Base-by-base conservation (phyloP, 2,888 invertebrate genomes). In the Agrypnus murinus region DNA sequence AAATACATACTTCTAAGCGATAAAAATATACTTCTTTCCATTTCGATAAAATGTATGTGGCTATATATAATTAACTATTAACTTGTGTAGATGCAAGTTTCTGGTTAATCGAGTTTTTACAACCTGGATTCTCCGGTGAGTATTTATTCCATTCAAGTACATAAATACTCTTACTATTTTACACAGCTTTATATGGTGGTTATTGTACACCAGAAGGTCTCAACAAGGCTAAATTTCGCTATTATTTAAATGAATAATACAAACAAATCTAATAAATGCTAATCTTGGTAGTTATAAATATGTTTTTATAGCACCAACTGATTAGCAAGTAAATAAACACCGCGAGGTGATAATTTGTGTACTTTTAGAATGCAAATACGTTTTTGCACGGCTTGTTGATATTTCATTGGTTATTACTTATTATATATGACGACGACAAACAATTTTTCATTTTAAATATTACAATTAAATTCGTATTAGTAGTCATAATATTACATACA, bases 281-380 rank as follows among this genome's bases (percentile, higher is more conserved):
- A 55, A 55, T 55, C 55, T 9, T 15, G 2, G 36, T 5, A 25
- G 19, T 31, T 59, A 58, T 59, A 59, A 59, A 36, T 31, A 45
- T 46, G 60, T 60, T 60, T n/a, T n/a, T 60, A 46, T 60, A 45
- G 15, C 55, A 17, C 8, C 58, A 14, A 8, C 45, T 43, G 45
- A 46, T 60, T 60, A 60, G 25, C 60, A 34, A 46, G 60, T 46
- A 45, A 60, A 60, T 46, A 60, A 60, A 60, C 32, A 17, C 32
- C 5, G 14, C 8, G 31, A 60, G 60, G 60, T 60, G 60, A 60
- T 60, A 60, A 60, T 60, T 60, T 32, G 45, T 34, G 45, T 46
- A 17, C 60, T 60, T 57, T n/a, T 34, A n/a, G 32, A 46, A 10
- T 15, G 43, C 15, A 60, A 60, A 60, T 45, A 45, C 15, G 31